These are phyloP conservation scores for Panurus biarmicus DNA, from an alignment of 2,113 vertebrate species.

Conservation along the genomic window DNA sequence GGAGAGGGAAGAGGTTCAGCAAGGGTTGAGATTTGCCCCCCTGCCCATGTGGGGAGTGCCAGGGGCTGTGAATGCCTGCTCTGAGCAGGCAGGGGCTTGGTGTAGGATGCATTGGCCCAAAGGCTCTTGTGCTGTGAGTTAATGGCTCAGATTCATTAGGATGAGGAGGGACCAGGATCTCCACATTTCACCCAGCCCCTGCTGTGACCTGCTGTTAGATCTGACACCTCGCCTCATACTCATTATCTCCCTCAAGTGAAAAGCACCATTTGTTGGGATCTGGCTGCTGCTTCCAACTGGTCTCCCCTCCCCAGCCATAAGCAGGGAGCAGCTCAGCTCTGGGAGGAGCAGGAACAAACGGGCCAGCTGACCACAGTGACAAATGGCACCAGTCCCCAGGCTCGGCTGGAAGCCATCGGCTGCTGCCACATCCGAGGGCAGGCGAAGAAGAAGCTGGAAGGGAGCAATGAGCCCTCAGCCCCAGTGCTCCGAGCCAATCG, in stretches of 20 bases:
- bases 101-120: slow-evolving; percentile 5
- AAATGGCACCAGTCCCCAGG: background rate
- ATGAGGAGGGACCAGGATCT: background rate
- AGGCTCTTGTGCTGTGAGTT: background rate
- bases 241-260: slow-evolving; percentile 12
- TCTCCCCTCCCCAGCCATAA: background rate
- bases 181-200: background rate
- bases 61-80: slow-evolving; percentile 27
- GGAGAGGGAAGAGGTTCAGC: slow-evolving; percentile 12
- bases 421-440: background rate
- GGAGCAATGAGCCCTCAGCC: background rate
- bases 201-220: slow-evolving; percentile 55
- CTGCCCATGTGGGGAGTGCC: slow-evolving; percentile 25
- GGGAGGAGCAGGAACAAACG: background rate
- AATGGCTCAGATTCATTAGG: background rate
- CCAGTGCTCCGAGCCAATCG: background rate
- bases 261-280: slow-evolving; percentile 41
- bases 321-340: background rate
- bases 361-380: slow-evolving; percentile 43
- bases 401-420: slow-evolving; percentile 33
- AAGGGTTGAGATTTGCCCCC: slow-evolving; percentile 23
- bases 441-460: slow-evolving; percentile 17
- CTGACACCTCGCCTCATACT: slow-evolving; percentile 38
- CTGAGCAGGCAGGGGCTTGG: slow-evolving; percentile 36
- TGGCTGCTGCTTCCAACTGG: slow-evolving; percentile 4